A percentile compares a stretch with the other conserved stretches of the same genome.
These are phyloP conservation scores for Andrena marginata DNA, from an alignment of 2,888 invertebrate genomes.

Conservation along the genomic window DNA sequence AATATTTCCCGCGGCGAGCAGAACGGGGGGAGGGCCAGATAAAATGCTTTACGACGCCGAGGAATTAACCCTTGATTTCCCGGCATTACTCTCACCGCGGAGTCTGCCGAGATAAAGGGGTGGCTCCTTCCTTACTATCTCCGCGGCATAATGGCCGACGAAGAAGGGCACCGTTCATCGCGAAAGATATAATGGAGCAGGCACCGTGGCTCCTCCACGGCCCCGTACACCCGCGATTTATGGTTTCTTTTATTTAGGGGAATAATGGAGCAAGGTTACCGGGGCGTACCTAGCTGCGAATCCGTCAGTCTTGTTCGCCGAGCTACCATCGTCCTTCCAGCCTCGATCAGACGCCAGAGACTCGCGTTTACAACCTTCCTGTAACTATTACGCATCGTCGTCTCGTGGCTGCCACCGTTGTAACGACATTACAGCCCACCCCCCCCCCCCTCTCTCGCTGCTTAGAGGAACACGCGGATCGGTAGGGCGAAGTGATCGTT, in stretches of 20 bases:
- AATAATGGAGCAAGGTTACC: constrained; percentile 75
- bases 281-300: constrained; percentile 34
- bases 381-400: neutral
- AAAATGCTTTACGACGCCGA: constrained; percentile 82
- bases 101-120: constrained; percentile 83
- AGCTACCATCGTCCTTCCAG: no score
- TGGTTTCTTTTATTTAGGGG: constrained; percentile 80
- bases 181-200: constrained; percentile 78
- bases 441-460: neutral
- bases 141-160: constrained; percentile 81
- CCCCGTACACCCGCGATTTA: constrained; percentile 77
- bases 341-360: no score
- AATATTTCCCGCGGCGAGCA: constrained; percentile 58
- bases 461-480: neutral
- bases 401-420: neutral
- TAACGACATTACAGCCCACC: neutral
- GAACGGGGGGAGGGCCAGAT: constrained; percentile 73
- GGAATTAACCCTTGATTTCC: constrained; percentile 85
- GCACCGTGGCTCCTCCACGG: constrained; percentile 65
- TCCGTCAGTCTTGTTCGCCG: constrained; percentile 46
- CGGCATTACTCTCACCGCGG: constrained; percentile 82
- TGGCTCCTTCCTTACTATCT: constrained; percentile 80
- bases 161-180: constrained; percentile 81
- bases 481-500: neutral
- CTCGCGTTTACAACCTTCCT: no score